These are phyloP conservation scores for Pseudomyrmex cubaensis DNA, from an alignment of 1,140 invertebrate species.

Conservation along the genomic window DNA sequence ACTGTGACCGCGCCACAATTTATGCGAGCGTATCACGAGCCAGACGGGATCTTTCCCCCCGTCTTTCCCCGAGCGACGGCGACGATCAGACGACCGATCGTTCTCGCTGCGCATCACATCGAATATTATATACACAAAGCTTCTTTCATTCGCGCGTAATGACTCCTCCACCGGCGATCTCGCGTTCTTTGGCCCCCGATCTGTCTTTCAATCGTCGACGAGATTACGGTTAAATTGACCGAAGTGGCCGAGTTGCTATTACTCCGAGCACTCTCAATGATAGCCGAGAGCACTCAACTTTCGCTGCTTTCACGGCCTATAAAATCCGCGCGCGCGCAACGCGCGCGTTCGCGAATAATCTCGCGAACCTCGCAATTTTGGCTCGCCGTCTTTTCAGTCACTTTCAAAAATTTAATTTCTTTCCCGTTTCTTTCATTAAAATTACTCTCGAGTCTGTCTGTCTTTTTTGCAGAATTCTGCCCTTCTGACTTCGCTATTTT, in stretches of 20 bases:
- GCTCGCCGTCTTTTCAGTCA: no score
- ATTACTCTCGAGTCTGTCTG: no score
- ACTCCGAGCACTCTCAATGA: conserved; percentile 70
- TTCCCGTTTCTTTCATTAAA: background rate
- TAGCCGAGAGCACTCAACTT: conserved; percentile 69
- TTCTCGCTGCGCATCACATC: conserved; percentile 8
- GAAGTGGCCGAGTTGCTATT: conserved; percentile 68
- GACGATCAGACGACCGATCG: conserved; percentile 15
- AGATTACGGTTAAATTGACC: conserved; percentile 73
- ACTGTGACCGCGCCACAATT: no score
- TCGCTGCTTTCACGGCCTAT: conserved; percentile 67
- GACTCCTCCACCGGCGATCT: conserved; percentile 49
- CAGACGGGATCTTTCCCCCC: no score
- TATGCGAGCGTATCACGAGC: no score
- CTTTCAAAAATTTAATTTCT: no score
- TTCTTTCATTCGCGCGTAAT: conserved; percentile 61
- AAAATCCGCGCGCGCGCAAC: conserved; percentile 9
- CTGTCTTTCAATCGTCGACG: conserved; percentile 67
- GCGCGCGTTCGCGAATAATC: conserved; percentile 12
- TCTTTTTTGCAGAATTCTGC: no score
- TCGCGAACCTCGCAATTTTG: background rate
- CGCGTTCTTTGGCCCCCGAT: conserved; percentile 61
- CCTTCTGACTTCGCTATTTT: no score
- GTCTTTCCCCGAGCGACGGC: background rate
- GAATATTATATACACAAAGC: conserved; percentile 6